Percentiles rank a stretch among this genome's conserved stretches.
Evolutionary conservation across 2,113 vertebrate genomes (phyloP).

Genomic region (Mirza zaza): DNA sequence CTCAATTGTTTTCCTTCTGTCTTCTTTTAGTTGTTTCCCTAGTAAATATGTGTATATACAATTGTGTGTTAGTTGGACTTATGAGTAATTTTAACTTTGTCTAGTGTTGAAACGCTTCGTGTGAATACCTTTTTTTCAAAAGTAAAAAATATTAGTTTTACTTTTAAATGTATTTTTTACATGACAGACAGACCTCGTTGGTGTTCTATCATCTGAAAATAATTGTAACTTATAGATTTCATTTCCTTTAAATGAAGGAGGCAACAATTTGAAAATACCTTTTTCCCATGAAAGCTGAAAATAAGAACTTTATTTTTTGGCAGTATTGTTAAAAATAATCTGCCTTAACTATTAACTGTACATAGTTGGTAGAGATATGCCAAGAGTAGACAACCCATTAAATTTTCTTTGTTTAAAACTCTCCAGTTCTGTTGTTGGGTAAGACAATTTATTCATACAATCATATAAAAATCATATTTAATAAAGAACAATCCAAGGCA

Average conservation of each 20-base stretch:
- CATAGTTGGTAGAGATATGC: constrained; percentile 74
- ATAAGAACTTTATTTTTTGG: constrained; percentile 66
- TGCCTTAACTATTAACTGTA: constrained; percentile 71
- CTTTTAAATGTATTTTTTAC: constrained; percentile 37
- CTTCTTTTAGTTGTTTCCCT: not conserved
- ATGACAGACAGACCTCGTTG: not conserved
- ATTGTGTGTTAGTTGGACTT: not conserved
- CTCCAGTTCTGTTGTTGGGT: constrained; percentile 78
- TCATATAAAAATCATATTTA: constrained; percentile 88
- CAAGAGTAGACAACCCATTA: constrained; percentile 80
- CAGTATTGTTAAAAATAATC: constrained; percentile 65
- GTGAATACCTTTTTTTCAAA: constrained; percentile 38
- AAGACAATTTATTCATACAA: constrained; percentile 83
- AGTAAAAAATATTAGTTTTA: constrained; percentile 54
- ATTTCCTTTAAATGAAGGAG: constrained; percentile 50
- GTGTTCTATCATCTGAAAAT: constrained; percentile 11
- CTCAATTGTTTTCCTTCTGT: not conserved
- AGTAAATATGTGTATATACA: not conserved
- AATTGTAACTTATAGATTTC: constrained; percentile 52
- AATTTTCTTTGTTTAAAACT: constrained; percentile 85
- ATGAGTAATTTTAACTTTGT: constrained; percentile 28
- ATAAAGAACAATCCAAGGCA: constrained; percentile 85
- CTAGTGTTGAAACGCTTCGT: not conserved
- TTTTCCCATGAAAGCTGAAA: constrained; percentile 55
- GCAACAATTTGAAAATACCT: constrained; percentile 64